Conservation (phyloP, 2,113 vertebrate species). For the Pomatostomus ruficeps region DNA sequence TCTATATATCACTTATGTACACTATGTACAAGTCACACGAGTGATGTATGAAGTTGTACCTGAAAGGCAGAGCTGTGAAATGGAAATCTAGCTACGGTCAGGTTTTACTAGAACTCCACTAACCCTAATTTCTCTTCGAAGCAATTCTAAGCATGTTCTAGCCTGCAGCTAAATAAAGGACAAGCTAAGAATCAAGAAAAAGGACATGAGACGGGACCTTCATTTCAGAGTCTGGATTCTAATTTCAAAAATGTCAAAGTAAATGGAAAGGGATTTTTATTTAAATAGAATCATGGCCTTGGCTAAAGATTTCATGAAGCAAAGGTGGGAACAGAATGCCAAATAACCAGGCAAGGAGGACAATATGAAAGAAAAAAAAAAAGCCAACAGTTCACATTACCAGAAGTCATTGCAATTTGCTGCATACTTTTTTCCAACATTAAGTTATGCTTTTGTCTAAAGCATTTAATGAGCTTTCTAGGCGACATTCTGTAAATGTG, state of each 20-base stretch:
- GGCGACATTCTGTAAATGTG: not conserved
- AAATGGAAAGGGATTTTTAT: conserved; percentile 40
- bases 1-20: not conserved
- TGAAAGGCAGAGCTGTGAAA: conserved; percentile 2
- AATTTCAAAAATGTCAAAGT: conserved; percentile 43
- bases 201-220: not conserved
- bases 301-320: not conserved
- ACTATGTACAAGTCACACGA: not conserved
- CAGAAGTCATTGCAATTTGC: not conserved
- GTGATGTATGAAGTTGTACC: not conserved
- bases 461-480: not conserved
- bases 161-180: not conserved
- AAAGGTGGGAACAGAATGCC: not conserved
- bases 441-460: not conserved
- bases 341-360: not conserved
- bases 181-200: conserved; percentile 8
- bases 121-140: conserved; percentile 11
- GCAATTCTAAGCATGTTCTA: not conserved
- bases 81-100: not conserved
- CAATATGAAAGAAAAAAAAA: not conserved
- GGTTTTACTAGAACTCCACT: not conserved
- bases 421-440: not conserved
- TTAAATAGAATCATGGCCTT: conserved; percentile 10
- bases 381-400: not conserved
- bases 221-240: conserved; percentile 22